These are phyloP conservation scores for Automeris io DNA, from an alignment of 2,888 invertebrate genomes.

Conservation along the genomic window DNA sequence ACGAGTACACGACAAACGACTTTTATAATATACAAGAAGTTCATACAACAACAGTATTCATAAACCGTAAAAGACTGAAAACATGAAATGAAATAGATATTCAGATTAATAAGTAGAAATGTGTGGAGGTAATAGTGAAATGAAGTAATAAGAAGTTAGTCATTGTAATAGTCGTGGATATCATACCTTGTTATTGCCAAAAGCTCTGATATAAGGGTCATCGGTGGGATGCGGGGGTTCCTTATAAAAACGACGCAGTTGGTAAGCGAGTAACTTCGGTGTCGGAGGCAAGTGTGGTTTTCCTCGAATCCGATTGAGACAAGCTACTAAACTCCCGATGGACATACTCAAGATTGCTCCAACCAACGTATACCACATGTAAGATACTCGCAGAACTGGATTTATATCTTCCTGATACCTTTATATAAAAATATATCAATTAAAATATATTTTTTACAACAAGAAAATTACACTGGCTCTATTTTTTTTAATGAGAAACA, in stretches of 20 bases:
- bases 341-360: constrained; percentile 49
- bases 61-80: background rate
- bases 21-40: too few species aligned
- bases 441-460: constrained; percentile 9
- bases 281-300: constrained; percentile 50
- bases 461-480: too few species aligned
- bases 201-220: constrained; percentile 58
- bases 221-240: constrained; percentile 65
- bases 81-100: constrained; percentile 2
- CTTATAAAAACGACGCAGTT: constrained; percentile 77
- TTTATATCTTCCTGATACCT: constrained; percentile 70
- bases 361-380: constrained; percentile 85
- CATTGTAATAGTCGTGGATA: too few species aligned
- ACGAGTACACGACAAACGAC: too few species aligned
- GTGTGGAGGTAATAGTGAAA: too few species aligned
- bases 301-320: constrained; percentile 40
- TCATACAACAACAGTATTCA: background rate
- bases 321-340: constrained; percentile 46
- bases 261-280: constrained; percentile 81
- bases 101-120: constrained; percentile 1
- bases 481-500: too few species aligned
- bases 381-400: constrained; percentile 83
- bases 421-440: background rate
- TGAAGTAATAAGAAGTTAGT: too few species aligned
- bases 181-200: constrained; percentile 43